phyloP scores from a whole-genome alignment of 2,888 invertebrate genomes.

The Drosophila paramelanica region DNA sequence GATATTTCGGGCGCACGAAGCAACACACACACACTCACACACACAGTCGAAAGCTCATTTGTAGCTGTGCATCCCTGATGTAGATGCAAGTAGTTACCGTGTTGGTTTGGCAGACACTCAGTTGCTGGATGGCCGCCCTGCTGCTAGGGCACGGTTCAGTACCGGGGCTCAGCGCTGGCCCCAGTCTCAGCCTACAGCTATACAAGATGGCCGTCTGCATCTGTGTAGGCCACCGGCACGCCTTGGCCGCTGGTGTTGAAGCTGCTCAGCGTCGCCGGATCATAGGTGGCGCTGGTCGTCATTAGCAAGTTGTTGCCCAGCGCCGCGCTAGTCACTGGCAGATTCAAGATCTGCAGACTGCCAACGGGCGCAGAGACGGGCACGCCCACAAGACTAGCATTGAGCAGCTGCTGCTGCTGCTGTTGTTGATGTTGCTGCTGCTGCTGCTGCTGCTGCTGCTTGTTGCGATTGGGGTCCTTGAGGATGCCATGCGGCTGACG shows the following conservation, averaged over 20 bases:
- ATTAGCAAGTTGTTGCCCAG: constrained; percentile 83
- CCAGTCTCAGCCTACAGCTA: constrained; percentile 83
- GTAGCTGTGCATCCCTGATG: neutral
- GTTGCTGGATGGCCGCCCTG: neutral
- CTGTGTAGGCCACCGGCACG: constrained; percentile 84
- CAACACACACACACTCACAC: too few relatives aligned
- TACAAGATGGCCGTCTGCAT: constrained; percentile 85
- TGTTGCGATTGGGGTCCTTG: constrained; percentile 88
- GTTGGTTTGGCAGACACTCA: constrained; percentile 16
- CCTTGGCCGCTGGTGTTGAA: constrained; percentile 73
- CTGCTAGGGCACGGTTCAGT: constrained; percentile 39
- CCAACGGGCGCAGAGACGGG: constrained; percentile 79
- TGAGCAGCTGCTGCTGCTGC: constrained; percentile 85
- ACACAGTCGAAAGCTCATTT: neutral
- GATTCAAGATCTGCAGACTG: constrained; percentile 87
- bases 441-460: constrained; percentile 86
- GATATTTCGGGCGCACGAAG: too few relatives aligned
- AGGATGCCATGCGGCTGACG: constrained; percentile 88
- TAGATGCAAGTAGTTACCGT: constrained; percentile 35
- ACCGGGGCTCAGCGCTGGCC: constrained; percentile 71
- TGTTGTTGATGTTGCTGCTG: constrained; percentile 86
- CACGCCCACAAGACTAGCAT: constrained; percentile 75
- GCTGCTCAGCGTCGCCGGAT: constrained; percentile 84
- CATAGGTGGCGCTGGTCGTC: constrained; percentile 82
- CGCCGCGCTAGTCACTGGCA: constrained; percentile 86